A percentile compares a stretch with the other conserved stretches of the same genome.
These are phyloP conservation scores for Diacarnus erythraeanus DNA, from an alignment of 37 sponge, comb jelly and placozoan genomes.

Conservation along the genomic window DNA sequence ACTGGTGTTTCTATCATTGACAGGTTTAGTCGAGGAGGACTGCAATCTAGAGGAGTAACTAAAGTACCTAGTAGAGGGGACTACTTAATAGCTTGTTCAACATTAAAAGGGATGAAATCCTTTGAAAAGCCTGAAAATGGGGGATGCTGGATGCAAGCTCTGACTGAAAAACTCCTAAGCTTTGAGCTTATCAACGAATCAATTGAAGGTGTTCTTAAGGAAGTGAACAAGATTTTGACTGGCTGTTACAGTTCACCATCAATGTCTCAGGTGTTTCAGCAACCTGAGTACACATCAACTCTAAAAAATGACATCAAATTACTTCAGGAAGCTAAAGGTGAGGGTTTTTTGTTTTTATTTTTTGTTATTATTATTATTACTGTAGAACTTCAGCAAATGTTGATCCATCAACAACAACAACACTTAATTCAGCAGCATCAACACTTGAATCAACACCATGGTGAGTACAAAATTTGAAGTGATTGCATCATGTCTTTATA, in stretches of 20 bases:
- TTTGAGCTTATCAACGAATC: background rate
- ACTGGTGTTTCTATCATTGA: background rate
- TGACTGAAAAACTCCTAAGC: background rate
- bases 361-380: background rate
- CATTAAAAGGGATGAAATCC: constrained; percentile 27
- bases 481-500: too few relatives aligned
- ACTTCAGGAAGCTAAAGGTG: background rate
- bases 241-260: background rate
- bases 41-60: background rate
- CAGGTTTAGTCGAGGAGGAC: background rate
- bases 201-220: background rate
- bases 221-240: background rate
- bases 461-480: too few relatives aligned
- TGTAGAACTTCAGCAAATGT: background rate
- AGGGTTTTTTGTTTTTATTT: too few relatives aligned
- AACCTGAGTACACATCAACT: background rate
- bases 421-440: background rate
- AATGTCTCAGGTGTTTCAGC: background rate
- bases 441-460: background rate
- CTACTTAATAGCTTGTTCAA: constrained; percentile 47
- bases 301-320: background rate
- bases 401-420: background rate
- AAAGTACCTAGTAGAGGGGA: constrained; percentile 23
- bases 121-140: constrained; percentile 19
- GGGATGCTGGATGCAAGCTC: constrained; percentile 23